Evolutionary conservation across 37 sponge, comb jelly and placozoan genomes (phyloP).

Genomic region (Ephydatia muelleri): DNA sequence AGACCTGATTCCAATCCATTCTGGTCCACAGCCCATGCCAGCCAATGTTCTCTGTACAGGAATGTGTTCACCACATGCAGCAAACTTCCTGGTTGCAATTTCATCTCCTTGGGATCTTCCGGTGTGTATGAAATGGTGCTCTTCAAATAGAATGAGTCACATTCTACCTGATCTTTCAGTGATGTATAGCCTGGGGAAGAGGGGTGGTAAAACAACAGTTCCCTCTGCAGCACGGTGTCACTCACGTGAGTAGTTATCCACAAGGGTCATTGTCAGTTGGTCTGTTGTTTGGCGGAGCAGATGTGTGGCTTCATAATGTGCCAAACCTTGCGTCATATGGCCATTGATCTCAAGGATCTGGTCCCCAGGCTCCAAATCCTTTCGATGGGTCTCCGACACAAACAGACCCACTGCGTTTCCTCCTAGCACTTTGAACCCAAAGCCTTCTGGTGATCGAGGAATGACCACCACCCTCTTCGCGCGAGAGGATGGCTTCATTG

Average conservation of each 20-base stretch:
- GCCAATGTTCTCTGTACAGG: slow-evolving; percentile 31
- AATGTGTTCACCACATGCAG: slow-evolving; percentile 53
- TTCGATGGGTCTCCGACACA: slow-evolving; percentile 27
- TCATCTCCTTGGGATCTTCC: slow-evolving; percentile 37
- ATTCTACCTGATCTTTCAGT: slow-evolving; percentile 49
- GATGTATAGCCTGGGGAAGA: slow-evolving; percentile 31
- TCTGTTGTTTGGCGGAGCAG: slow-evolving; percentile 18
- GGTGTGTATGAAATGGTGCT: slow-evolving; percentile 42
- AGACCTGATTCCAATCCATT: slow-evolving; percentile 44
- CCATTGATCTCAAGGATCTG: slow-evolving; percentile 55
- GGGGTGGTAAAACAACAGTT: background rate
- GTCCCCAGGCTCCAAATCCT: slow-evolving; percentile 18
- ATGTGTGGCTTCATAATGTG: slow-evolving; percentile 43
- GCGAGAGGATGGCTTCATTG: slow-evolving; percentile 41
- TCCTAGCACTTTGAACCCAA: slow-evolving; percentile 59
- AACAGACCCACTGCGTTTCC: slow-evolving; percentile 79
- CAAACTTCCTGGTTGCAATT: slow-evolving; percentile 16
- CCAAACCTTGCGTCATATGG: slow-evolving; percentile 11
- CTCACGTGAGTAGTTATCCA: slow-evolving; percentile 53
- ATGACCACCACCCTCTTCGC: slow-evolving; percentile 35
- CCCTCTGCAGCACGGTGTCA: background rate
- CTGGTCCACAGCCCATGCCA: slow-evolving; percentile 65
- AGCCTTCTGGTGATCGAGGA: slow-evolving; percentile 25
- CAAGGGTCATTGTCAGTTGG: slow-evolving; percentile 21
- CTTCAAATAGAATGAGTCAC: slow-evolving; percentile 54